These are phyloP conservation scores for Bimastos eiseni DNA, from an alignment of 2,888 invertebrate genomes.

Conservation along the genomic window DNA sequence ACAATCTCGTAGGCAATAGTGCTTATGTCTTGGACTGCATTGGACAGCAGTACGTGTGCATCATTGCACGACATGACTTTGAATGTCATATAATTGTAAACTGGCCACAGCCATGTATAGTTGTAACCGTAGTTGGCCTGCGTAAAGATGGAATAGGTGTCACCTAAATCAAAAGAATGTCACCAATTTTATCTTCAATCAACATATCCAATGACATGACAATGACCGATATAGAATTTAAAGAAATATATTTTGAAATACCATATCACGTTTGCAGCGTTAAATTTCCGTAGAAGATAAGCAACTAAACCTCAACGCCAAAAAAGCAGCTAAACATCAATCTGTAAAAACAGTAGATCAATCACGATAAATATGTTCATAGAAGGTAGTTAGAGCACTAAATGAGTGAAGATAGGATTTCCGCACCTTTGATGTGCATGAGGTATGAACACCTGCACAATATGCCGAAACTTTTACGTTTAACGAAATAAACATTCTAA, in stretches of 20 bases:
- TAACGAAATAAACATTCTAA: background rate
- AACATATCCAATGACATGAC: background rate
- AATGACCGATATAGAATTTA: background rate
- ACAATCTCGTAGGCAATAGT: slow-evolving; percentile 28
- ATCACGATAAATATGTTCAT: too few relatives aligned
- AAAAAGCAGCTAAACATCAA: background rate
- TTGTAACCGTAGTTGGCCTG: slow-evolving; percentile 21
- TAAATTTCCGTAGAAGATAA: background rate
- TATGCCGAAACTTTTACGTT: background rate
- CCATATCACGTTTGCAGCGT: background rate
- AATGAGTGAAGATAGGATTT: background rate
- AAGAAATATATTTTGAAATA: background rate
- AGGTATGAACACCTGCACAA: background rate
- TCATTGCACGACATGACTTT: slow-evolving; percentile 27
- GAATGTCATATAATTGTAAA: slow-evolving; percentile 27
- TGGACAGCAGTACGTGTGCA: slow-evolving; percentile 31
- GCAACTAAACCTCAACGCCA: background rate
- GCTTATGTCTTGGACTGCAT: background rate
- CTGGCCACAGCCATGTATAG: slow-evolving; percentile 26
- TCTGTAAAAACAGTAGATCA: too few relatives aligned
- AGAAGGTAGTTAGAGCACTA: too few relatives aligned
- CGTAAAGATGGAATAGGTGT: slow-evolving; percentile 33
- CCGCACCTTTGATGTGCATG: background rate
- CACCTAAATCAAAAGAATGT: slow-evolving; percentile 19
- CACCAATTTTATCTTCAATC: background rate